phyloP scores from a whole-genome alignment of 2,797 vertebrate species.

The Lagorchestes hirsutus region DNA sequence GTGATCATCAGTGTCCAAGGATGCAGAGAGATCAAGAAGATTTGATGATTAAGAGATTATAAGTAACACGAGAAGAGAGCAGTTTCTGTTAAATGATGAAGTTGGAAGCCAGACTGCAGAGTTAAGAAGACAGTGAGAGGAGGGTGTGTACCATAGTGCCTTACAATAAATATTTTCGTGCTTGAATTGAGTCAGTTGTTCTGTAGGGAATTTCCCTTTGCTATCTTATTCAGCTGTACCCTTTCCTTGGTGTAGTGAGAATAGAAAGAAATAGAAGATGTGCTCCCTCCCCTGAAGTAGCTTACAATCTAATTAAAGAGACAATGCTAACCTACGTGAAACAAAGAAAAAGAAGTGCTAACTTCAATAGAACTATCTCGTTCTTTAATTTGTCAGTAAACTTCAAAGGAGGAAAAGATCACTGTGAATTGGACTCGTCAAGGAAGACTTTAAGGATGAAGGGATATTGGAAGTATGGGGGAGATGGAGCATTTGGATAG shows the following conservation, averaged over 20 bases:
- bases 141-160: not conserved
- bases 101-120: not conserved
- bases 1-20: not conserved
- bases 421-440: not conserved
- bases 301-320: not conserved
- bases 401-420: not conserved
- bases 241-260: accelerated
- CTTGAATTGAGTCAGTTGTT: not conserved
- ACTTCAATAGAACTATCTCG: not conserved
- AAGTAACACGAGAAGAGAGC: not conserved
- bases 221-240: accelerated
- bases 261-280: not conserved
- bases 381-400: not conserved
- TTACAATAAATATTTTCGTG: not conserved
- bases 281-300: not conserved
- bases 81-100: not conserved
- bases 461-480: not conserved
- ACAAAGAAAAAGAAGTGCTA: not conserved
- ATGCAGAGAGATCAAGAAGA: not conserved
- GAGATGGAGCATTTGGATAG: not conserved
- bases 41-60: not conserved
- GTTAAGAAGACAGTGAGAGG: not conserved
- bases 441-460: not conserved
- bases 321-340: not conserved
- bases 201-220: not conserved